Conservation (phyloP, 2,113 vertebrate genomes). For the Strix aluco region DNA sequence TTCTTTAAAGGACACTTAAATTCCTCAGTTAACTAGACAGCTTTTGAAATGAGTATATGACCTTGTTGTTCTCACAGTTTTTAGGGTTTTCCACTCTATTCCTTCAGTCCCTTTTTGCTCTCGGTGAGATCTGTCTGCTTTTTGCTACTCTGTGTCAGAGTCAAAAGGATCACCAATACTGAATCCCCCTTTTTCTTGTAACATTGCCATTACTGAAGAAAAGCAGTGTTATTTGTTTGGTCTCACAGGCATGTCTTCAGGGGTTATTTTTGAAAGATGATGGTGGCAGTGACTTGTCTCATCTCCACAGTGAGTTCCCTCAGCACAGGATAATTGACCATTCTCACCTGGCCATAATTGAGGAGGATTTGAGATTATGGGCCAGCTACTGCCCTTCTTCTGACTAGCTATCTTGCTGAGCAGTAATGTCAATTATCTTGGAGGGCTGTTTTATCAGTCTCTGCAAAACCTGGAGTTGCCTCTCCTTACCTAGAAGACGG, state of each 20-base stretch:
- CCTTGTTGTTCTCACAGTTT: not conserved
- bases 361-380: not conserved
- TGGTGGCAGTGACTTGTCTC: not conserved
- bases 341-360: not conserved
- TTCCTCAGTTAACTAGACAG: not conserved
- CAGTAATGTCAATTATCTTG: not conserved
- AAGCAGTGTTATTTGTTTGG: not conserved
- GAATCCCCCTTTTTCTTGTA: not conserved
- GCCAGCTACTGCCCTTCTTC: not conserved
- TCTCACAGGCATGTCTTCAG: not conserved
- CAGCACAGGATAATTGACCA: not conserved
- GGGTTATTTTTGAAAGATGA: not conserved
- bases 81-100: not conserved
- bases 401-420: not conserved
- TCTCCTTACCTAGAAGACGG: not conserved
- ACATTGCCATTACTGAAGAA: not conserved
- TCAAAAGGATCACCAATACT: not conserved
- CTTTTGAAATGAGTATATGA: not conserved
- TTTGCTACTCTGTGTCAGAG: not conserved
- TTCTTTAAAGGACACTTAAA: not conserved
- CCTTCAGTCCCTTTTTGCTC: not conserved
- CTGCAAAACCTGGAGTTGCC: not conserved
- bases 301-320: not conserved
- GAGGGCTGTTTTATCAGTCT: not conserved
- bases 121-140: not conserved